These are phyloP conservation scores for Isaurus tuberculatus DNA, from an alignment of 92 coral and sea anemone species.

Conservation along the genomic window DNA sequence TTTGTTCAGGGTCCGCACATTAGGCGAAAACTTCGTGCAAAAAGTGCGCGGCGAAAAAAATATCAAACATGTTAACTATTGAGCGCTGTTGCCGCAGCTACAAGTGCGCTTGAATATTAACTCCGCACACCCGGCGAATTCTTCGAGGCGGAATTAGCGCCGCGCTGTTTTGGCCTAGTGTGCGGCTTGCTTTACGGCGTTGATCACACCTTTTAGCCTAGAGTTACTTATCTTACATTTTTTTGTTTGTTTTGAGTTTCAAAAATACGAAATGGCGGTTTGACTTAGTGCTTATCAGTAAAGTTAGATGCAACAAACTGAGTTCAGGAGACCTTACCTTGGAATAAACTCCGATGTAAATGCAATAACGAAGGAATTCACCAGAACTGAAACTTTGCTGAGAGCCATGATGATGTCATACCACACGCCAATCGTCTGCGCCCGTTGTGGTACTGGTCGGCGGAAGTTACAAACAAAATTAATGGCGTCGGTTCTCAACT, in stretches of 20 bases:
- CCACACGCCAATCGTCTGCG: constrained; percentile 92
- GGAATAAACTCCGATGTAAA: constrained; percentile 97
- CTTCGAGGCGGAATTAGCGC: no score
- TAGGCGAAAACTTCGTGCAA: no score
- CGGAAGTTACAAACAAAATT: constrained; percentile 94
- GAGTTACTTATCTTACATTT: background rate
- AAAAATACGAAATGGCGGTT: background rate
- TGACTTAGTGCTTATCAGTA: background rate
- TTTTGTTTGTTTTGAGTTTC: background rate
- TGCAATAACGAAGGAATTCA: constrained; percentile 94
- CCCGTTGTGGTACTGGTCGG: constrained; percentile 94
- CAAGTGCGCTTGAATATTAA: no score
- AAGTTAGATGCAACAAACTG: background rate
- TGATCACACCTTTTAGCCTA: background rate
- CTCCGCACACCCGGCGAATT: no score
- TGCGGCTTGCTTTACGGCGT: background rate
- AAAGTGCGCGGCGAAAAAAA: no score
- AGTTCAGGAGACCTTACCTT: constrained; percentile 61
- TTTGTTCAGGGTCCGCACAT: no score
- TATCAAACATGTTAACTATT: no score
- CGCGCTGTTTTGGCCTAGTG: no score
- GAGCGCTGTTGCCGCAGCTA: no score
- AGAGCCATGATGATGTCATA: constrained; percentile 77
- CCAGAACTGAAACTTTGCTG: constrained; percentile 84
- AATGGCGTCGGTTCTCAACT: constrained; percentile 92